phyloP scores from a whole-genome alignment of 2,797 vertebrate species.

The Macropus fuliginosus region DNA sequence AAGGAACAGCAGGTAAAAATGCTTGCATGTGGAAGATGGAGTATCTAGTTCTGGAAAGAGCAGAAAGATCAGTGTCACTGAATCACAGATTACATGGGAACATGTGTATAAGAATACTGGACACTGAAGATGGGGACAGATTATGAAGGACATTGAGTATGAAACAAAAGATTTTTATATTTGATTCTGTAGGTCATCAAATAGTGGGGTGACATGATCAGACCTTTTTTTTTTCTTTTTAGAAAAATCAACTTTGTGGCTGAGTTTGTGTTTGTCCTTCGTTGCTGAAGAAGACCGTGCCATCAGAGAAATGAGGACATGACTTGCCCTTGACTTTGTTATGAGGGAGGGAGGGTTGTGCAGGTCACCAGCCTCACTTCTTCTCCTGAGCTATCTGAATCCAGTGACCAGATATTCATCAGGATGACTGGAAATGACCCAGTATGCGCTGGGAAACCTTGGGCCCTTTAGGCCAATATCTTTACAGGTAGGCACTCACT shows the following conservation, averaged over 20 bases:
- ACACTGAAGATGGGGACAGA: not conserved
- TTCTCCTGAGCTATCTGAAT: too few relatives aligned
- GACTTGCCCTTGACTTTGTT: too few relatives aligned
- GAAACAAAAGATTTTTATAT: not conserved
- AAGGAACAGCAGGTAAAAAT: not conserved
- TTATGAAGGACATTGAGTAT: not conserved
- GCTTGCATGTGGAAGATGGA: not conserved
- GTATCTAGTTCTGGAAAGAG: not conserved
- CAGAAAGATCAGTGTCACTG: not conserved
- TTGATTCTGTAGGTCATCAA: not conserved
- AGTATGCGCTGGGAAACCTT: too few relatives aligned
- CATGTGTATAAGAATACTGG: not conserved
- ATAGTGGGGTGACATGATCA: not conserved
- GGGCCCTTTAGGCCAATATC: too few relatives aligned
- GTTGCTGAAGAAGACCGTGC: too few relatives aligned
- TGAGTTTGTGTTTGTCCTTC: too few relatives aligned
- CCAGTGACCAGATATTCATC: too few relatives aligned
- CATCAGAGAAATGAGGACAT: too few relatives aligned
- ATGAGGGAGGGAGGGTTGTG: too few relatives aligned
- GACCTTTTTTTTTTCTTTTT: not conserved
- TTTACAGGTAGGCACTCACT: too few relatives aligned
- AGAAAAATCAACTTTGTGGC: not conserved
- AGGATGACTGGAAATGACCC: too few relatives aligned
- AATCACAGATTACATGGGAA: not conserved
- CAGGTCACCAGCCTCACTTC: too few relatives aligned